These are phyloP conservation scores for Ellobius talpinus DNA, from an alignment of 2,113 vertebrate species.

Conservation along the genomic window DNA sequence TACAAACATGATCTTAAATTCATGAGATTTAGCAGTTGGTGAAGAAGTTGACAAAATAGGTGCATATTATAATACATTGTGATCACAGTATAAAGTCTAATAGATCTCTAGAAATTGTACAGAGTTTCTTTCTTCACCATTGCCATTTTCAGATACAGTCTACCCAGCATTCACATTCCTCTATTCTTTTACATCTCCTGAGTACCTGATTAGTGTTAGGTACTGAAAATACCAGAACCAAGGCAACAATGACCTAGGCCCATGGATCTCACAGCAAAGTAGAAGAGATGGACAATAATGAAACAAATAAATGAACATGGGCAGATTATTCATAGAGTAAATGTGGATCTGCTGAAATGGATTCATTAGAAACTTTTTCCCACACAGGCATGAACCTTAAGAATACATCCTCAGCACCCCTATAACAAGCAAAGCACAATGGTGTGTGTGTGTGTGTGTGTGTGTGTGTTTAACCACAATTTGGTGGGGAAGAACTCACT, in stretches of 20 bases:
- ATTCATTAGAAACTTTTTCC: neutral
- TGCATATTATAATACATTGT: neutral
- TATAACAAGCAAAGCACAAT: neutral
- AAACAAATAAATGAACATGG: neutral
- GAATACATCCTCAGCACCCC: neutral
- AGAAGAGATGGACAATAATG: neutral
- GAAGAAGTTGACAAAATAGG: neutral
- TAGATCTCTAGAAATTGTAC: neutral
- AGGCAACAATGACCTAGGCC: neutral
- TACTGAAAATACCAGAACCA: neutral
- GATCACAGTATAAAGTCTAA: neutral
- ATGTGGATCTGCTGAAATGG: neutral
- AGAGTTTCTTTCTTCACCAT: neutral
- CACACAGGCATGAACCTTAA: neutral
- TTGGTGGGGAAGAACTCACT: neutral
- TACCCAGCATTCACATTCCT: neutral
- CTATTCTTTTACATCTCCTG: constrained; percentile 1
- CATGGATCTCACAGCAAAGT: neutral
- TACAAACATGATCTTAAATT: neutral
- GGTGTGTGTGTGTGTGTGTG: neutral
- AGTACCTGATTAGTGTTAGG: neutral
- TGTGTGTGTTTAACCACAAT: neutral
- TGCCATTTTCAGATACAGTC: neutral
- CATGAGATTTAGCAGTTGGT: neutral
- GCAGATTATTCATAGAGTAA: neutral